These are phyloP conservation scores for Seira sanloemensis DNA, from an alignment of 2,888 invertebrate species.

Conservation along the genomic window DNA sequence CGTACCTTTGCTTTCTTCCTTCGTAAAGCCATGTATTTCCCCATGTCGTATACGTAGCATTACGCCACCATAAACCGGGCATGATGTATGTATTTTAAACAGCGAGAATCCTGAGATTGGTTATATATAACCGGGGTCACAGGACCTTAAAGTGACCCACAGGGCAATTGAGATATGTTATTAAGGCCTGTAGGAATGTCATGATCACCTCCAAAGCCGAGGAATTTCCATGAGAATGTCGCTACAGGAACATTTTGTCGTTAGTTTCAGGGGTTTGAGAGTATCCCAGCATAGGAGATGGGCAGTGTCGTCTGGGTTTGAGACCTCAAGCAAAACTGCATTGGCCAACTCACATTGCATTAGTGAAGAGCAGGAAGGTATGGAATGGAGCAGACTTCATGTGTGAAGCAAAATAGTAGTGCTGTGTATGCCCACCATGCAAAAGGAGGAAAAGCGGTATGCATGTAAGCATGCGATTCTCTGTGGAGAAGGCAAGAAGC, in stretches of 20 bases:
- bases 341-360: constrained; percentile 17
- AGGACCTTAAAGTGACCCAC: too few species aligned
- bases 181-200: not conserved
- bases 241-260: constrained; percentile 23
- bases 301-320: constrained; percentile 71
- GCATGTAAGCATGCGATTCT: too few species aligned
- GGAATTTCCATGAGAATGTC: not conserved
- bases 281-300: constrained; percentile 58
- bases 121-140: constrained; percentile 58
- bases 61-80: not conserved
- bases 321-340: constrained; percentile 45
- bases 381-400: too few species aligned
- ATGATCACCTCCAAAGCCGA: not conserved
- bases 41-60: not conserved
- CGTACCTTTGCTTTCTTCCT: constrained; percentile 42
- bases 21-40: constrained; percentile 3
- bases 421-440: too few species aligned
- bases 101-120: constrained; percentile 43
- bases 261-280: constrained; percentile 73
- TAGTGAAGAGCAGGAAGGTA: not conserved
- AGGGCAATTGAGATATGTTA: not conserved
- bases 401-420: too few species aligned
- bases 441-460: too few species aligned
- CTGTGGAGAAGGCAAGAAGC: too few species aligned
- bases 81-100: not conserved